Conservation (phyloP, 92 coral and sea anemone species). For the Desmophyllum pertusum region DNA sequence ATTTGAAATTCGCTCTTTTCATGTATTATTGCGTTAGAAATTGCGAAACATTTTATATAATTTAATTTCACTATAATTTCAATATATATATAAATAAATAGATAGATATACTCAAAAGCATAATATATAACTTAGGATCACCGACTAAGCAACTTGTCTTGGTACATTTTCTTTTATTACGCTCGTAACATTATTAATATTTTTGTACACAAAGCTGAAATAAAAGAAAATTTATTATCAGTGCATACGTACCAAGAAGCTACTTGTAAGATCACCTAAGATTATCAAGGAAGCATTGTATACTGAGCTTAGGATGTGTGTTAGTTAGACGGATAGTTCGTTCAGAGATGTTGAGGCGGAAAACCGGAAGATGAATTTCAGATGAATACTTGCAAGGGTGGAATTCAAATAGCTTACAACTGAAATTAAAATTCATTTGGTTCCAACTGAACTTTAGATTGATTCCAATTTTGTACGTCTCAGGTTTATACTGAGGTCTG, state of each 20-base stretch:
- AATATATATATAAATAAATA: too few species aligned
- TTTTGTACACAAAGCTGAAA: not conserved
- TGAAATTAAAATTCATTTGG: too few species aligned
- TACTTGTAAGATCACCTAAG: not conserved
- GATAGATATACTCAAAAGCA: not conserved
- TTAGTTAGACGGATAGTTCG: too few species aligned
- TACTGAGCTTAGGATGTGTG: not conserved
- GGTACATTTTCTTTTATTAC: too few species aligned
- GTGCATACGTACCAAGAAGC: not conserved
- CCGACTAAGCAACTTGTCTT: not conserved
- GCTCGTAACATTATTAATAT: not conserved
- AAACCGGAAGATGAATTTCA: too few species aligned
- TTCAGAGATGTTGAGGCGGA: too few species aligned
- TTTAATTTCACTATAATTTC: not conserved
- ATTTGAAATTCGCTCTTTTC: not conserved
- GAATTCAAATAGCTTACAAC: too few species aligned
- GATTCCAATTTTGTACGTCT: too few species aligned
- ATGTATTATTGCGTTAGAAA: not conserved
- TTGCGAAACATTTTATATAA: not conserved
- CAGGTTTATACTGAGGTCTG: too few species aligned
- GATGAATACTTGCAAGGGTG: not conserved
- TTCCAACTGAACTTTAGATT: too few species aligned
- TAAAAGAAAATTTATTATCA: not conserved
- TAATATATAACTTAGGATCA: not conserved
- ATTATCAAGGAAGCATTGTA: too few species aligned